Evolutionary conservation across 92 coral and sea anemone genomes (phyloP).

Genomic region (Palythoa caribaeorum): DNA sequence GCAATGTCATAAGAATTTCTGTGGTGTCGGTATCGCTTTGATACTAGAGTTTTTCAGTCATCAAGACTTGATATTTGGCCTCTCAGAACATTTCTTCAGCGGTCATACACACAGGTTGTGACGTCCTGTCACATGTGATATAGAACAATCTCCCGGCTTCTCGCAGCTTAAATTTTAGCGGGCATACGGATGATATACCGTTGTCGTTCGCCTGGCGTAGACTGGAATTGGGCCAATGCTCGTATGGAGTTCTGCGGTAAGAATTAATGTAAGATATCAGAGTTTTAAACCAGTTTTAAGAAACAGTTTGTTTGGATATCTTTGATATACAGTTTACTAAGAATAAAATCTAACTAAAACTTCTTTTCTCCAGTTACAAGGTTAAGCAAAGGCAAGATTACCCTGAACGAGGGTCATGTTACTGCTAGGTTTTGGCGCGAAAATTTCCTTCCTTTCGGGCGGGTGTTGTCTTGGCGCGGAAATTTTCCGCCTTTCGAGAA

Average conservation of each 20-base stretch:
- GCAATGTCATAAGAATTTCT: neutral
- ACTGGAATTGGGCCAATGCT: slow-evolving; percentile 53
- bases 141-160: neutral
- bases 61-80: neutral
- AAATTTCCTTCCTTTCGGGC: too few species aligned
- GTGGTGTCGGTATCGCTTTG: neutral
- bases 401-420: too few species aligned
- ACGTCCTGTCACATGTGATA: slow-evolving; percentile 9
- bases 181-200: slow-evolving; percentile 90
- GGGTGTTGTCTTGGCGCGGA: too few species aligned
- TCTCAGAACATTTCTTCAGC: slow-evolving; percentile 1
- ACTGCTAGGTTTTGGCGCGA: too few species aligned
- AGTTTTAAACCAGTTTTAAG: too few species aligned
- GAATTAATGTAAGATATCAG: neutral
- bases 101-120: slow-evolving; percentile 2
- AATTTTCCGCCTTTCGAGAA: too few species aligned
- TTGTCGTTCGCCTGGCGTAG: slow-evolving; percentile 47
- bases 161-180: slow-evolving; percentile 66
- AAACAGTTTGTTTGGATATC: too few species aligned
- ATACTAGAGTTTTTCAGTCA: neutral
- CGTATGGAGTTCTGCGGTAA: slow-evolving; percentile 37
- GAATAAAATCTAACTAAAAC: too few species aligned
- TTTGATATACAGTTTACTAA: too few species aligned
- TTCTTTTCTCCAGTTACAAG: too few species aligned
- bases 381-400: too few species aligned